phyloP scores from a whole-genome alignment of 2,888 invertebrate genomes.

The Brassicogethes aeneus region DNA sequence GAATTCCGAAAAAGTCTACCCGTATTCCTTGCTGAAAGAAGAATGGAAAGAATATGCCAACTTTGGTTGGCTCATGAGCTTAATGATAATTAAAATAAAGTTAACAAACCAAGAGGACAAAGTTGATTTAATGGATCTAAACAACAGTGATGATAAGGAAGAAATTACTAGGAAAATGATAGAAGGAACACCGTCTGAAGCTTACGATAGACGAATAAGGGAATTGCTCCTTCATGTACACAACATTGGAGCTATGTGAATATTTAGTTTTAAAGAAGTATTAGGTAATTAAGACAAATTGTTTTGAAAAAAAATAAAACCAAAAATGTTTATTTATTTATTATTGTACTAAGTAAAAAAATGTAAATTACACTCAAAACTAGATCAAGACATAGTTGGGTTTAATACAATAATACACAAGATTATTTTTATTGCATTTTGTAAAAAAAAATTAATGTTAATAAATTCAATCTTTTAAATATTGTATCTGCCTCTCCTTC shows the following conservation, averaged over 20 bases:
- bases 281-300: too few relatives aligned
- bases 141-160: neutral
- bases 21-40: conserved; percentile 6
- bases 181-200: neutral
- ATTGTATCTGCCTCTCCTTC: too few relatives aligned
- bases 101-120: neutral
- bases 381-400: too few relatives aligned
- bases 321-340: too few relatives aligned
- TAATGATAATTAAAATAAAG: conserved; percentile 5
- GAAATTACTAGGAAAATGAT: neutral
- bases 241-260: neutral
- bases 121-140: neutral
- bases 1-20: neutral
- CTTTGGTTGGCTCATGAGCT: conserved; percentile 5
- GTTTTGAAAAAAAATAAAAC: too few relatives aligned
- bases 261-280: too few relatives aligned
- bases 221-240: neutral
- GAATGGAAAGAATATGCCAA: conserved; percentile 8
- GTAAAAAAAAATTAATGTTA: too few relatives aligned
- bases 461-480: too few relatives aligned
- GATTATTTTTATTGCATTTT: too few relatives aligned
- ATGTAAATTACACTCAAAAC: too few relatives aligned
- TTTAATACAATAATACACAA: too few relatives aligned
- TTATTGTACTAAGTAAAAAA: too few relatives aligned
- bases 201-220: neutral